Percentiles rank a stretch among this genome's conserved stretches.
These are phyloP conservation scores for Accipiter cooperii DNA, from an alignment of 2,113 vertebrate genomes.

Conservation along the genomic window DNA sequence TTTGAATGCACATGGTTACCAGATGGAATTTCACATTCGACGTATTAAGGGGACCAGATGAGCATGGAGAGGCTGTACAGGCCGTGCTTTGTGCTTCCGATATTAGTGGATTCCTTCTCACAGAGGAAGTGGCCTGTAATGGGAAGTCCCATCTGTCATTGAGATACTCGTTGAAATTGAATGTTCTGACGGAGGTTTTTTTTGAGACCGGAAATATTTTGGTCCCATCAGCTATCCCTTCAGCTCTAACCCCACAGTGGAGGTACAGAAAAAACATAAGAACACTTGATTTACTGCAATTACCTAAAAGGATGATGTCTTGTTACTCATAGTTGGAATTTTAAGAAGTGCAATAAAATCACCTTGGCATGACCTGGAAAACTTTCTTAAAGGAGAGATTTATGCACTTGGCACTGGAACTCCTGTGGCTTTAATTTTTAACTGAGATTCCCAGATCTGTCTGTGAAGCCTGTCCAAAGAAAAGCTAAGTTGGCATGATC, in stretches of 20 bases:
- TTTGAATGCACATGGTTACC: background rate
- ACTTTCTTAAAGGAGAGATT: background rate
- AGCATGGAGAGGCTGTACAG: conserved; percentile 25
- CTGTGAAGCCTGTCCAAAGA: background rate
- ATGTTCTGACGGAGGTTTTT: background rate
- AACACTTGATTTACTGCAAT: background rate
- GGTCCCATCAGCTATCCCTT: background rate
- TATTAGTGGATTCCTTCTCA: conserved; percentile 9
- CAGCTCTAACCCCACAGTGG: background rate
- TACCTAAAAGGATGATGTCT: background rate
- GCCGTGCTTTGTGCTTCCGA: conserved; percentile 23
- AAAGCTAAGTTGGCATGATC: background rate
- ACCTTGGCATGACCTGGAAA: background rate
- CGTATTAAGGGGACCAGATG: conserved; percentile 12
- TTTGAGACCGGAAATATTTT: background rate
- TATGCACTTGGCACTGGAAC: background rate
- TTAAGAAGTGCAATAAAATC: background rate
- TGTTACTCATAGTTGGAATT: background rate
- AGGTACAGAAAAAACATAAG: background rate
- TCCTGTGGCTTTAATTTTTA: background rate
- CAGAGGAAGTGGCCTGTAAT: conserved; percentile 24
- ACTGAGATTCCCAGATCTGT: background rate
- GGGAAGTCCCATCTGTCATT: conserved; percentile 55
- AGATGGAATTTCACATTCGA: conserved; percentile 30
- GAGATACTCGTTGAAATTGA: conserved; percentile 38